phyloP scores from a whole-genome alignment of 2,888 invertebrate genomes.

The Bombylius major region DNA sequence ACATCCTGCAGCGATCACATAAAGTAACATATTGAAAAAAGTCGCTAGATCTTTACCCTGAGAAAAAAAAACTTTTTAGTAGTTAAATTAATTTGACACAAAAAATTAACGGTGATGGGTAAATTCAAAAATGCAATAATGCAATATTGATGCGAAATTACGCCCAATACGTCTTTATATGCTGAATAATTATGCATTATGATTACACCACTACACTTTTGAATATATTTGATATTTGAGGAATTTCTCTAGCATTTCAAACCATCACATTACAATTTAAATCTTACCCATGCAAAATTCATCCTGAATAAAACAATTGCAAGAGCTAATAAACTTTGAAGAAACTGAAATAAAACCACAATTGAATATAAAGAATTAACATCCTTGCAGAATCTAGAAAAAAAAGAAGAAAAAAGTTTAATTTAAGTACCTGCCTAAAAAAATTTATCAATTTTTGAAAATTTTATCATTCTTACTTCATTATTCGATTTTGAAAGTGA shows the following conservation, averaged over 20 bases:
- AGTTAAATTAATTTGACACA: too few relatives aligned
- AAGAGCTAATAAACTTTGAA: neutral
- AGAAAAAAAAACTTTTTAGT: too few relatives aligned
- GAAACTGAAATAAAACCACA: neutral
- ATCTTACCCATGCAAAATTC: neutral
- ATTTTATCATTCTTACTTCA: too few relatives aligned
- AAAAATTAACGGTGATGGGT: neutral
- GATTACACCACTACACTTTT: too few relatives aligned
- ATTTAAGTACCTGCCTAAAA: too few relatives aligned
- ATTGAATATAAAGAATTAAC: neutral
- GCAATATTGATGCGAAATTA: too few relatives aligned
- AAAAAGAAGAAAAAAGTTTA: neutral
- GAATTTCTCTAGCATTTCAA: too few relatives aligned
- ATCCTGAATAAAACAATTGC: neutral
- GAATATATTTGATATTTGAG: too few relatives aligned
- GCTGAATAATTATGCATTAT: too few relatives aligned
- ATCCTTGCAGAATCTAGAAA: neutral
- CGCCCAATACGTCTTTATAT: too few relatives aligned
- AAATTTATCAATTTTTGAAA: too few relatives aligned
- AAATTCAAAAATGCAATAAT: neutral
- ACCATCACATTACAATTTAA: too few relatives aligned
- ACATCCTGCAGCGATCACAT: neutral
- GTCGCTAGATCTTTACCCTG: neutral
- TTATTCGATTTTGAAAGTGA: neutral
- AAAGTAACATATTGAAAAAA: neutral